phyloP scores from a whole-genome alignment of 1,140 invertebrate genomes.

The Hetaerina americana region DNA sequence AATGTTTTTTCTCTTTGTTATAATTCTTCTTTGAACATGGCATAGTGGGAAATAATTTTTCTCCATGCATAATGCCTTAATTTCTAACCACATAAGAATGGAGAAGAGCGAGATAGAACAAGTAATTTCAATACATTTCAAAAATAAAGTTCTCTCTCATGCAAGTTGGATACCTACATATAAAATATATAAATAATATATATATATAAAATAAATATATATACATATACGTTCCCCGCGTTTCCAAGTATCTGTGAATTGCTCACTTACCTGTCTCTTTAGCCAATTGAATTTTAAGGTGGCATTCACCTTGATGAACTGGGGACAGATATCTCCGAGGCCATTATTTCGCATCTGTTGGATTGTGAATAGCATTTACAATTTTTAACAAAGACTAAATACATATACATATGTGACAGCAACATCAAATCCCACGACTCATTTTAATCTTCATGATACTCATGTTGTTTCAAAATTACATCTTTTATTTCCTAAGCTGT shows the following conservation, averaged over 20 bases:
- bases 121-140: background rate
- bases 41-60: background rate
- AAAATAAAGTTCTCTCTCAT: slow-evolving; percentile 4
- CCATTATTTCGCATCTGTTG: background rate
- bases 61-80: background rate
- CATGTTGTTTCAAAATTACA: background rate
- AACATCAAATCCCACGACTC: background rate
- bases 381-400: background rate
- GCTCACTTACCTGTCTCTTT: slow-evolving; percentile 13
- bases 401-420: background rate
- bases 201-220: slow-evolving; percentile 10
- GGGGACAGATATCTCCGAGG: background rate
- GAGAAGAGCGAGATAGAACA: background rate
- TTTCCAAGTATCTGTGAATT: slow-evolving; percentile 17
- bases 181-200: too few species aligned
- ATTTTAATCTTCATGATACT: background rate
- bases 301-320: background rate
- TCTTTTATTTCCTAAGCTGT: background rate
- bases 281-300: background rate
- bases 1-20: background rate
- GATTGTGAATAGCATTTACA: background rate
- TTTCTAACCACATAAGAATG: background rate
- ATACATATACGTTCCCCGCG: slow-evolving; percentile 6
- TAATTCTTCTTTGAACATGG: background rate
- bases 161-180: background rate